Evolutionary conservation across 1,140 invertebrate genomes (phyloP).

Genomic region (Pygmarrhopalites habei): DNA sequence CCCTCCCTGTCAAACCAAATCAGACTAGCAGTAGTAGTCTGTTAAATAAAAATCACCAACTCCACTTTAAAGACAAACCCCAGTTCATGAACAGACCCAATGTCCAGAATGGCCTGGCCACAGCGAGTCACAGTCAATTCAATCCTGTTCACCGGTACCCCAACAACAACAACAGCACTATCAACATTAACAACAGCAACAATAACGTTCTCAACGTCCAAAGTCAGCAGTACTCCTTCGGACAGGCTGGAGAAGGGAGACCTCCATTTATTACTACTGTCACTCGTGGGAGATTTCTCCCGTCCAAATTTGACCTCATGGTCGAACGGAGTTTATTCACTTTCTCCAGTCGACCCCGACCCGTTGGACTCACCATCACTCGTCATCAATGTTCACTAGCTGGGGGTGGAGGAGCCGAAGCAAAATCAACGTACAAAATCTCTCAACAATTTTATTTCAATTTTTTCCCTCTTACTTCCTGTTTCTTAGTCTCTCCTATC

Average conservation of each 20-base stretch:
- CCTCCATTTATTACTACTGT: conserved; percentile 39
- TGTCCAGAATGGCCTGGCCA: not conserved
- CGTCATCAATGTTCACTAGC: conserved; percentile 27
- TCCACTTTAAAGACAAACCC: not conserved
- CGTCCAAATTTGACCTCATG: conserved; percentile 38
- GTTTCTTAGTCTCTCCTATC: not conserved
- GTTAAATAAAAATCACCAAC: not conserved
- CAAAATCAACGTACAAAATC: not conserved
- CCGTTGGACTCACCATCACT: conserved; percentile 20
- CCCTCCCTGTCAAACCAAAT: not conserved
- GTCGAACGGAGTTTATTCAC: conserved; percentile 36
- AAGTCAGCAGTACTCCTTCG: not conserved
- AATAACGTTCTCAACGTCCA: not conserved
- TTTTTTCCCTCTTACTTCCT: not conserved
- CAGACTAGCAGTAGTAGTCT: no score
- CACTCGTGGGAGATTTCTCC: conserved; percentile 34
- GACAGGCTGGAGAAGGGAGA: not conserved
- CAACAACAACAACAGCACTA: conserved; percentile 2
- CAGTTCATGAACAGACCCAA: not conserved
- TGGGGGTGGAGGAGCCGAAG: not conserved
- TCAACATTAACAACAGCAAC: not conserved
- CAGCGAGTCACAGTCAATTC: not conserved
- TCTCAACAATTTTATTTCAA: not conserved
- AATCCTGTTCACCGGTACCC: not conserved
- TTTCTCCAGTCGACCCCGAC: conserved; percentile 34